Evolutionary conservation across 2,113 vertebrate species (phyloP).

Genomic region (Leptobrachium ailaonicum): DNA sequence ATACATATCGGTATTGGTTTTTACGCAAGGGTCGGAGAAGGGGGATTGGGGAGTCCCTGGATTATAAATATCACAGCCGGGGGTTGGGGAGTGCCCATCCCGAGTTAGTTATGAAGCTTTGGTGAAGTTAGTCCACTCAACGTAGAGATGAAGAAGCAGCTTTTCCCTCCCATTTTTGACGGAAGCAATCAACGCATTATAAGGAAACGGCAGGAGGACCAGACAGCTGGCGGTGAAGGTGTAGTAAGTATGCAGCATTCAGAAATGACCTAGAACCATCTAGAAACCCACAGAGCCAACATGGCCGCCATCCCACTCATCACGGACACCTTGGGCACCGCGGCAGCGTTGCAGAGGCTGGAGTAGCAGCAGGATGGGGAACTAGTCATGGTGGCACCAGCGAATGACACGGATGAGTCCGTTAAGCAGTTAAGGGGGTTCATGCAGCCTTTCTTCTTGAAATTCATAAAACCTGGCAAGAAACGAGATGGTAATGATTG

Average conservation of each 20-base stretch:
- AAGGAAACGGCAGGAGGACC: not conserved
- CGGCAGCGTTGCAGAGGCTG: conserved; percentile 22
- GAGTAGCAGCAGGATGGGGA: conserved; percentile 18
- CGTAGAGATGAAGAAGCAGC: not conserved
- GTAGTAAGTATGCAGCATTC: no score
- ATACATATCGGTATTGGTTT: no score
- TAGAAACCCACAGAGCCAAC: not conserved
- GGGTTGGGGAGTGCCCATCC: not conserved
- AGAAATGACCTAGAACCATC: not conserved
- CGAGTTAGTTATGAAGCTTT: not conserved
- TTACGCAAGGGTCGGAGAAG: no score
- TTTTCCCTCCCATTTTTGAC: not conserved
- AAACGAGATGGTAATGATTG: not conserved
- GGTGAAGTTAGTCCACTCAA: not conserved
- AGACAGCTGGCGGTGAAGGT: not conserved
- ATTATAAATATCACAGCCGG: no score
- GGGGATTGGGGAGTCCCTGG: no score
- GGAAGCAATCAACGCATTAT: not conserved
- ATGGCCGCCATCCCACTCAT: not conserved
- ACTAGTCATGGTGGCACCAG: not conserved
- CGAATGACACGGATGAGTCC: not conserved
- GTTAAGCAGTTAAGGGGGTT: not conserved
- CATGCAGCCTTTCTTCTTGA: conserved; percentile 15
- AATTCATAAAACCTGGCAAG: not conserved
- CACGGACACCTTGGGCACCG: not conserved